Evolutionary conservation across 1,140 invertebrate species (phyloP).

Genomic region (Prorops nasuta): DNA sequence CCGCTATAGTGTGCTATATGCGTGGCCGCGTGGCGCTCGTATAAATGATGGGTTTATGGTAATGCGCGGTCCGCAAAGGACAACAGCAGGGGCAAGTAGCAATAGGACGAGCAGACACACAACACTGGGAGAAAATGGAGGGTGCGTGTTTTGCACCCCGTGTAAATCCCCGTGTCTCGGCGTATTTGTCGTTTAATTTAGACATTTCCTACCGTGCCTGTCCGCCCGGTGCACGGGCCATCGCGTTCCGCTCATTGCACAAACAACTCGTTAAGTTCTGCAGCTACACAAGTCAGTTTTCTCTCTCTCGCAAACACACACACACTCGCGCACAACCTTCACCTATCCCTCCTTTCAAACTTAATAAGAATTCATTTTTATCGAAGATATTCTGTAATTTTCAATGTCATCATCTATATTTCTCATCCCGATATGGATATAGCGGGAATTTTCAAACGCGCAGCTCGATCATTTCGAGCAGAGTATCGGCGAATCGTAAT

Average conservation of each 20-base stretch:
- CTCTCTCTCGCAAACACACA: constrained; percentile 12
- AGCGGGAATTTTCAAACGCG: too few relatives aligned
- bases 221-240: constrained; percentile 30
- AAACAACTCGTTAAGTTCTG: constrained; percentile 39
- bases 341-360: too few relatives aligned
- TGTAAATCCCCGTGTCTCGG: constrained; percentile 49
- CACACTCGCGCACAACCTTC: too few relatives aligned
- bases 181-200: constrained; percentile 55
- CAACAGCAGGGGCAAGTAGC: too few relatives aligned
- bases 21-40: constrained; percentile 26
- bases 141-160: constrained; percentile 47
- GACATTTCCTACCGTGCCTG: constrained; percentile 42
- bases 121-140: constrained; percentile 44
- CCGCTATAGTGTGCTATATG: constrained; percentile 14
- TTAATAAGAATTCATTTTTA: too few relatives aligned
- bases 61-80: constrained; percentile 28
- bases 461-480: too few relatives aligned
- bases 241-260: constrained; percentile 34
- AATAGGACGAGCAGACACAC: constrained; percentile 18
- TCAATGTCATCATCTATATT: too few relatives aligned
- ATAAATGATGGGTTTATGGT: constrained; percentile 51
- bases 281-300: constrained; percentile 21
- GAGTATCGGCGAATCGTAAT: background rate
- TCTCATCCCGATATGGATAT: too few relatives aligned
- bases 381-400: too few relatives aligned